Conservation (phyloP, 1,140 invertebrate species). For the Triops cancriformis region DNA sequence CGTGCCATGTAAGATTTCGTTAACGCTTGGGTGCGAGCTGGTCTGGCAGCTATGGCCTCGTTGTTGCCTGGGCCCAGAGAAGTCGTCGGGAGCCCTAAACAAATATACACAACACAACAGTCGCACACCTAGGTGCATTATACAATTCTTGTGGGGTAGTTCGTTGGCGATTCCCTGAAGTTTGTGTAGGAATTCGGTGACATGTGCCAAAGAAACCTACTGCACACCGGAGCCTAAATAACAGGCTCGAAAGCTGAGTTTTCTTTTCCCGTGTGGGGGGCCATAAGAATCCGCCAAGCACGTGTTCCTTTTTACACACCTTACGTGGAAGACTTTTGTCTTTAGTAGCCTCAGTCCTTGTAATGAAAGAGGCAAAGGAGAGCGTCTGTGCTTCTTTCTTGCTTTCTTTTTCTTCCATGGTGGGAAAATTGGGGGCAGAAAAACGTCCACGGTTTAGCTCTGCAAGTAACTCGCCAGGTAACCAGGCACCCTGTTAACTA, state of each 20-base stretch:
- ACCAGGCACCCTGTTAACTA: background rate
- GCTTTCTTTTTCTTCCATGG: background rate
- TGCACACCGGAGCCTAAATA: no score
- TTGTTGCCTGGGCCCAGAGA: background rate
- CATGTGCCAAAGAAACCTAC: background rate
- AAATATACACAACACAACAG: background rate
- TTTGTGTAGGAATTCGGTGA: background rate
- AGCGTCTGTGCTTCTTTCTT: no score
- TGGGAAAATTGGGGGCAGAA: background rate
- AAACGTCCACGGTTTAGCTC: background rate
- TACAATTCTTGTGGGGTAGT: background rate
- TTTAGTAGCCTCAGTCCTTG: background rate
- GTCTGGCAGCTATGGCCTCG: background rate
- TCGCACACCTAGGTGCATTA: background rate
- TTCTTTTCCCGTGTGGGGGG: no score
- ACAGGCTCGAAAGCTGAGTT: no score
- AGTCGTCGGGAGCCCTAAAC: background rate
- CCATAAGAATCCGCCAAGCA: background rate
- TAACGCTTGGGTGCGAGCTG: slow-evolving; percentile 1
- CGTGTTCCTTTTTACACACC: background rate
- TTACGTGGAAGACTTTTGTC: background rate
- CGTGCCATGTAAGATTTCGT: background rate
- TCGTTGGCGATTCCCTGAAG: background rate
- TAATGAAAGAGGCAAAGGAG: background rate
- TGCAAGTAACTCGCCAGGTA: background rate